Base-by-base conservation (phyloP, 2,888 invertebrate genomes). In the Drosophila imparisetae region DNA sequence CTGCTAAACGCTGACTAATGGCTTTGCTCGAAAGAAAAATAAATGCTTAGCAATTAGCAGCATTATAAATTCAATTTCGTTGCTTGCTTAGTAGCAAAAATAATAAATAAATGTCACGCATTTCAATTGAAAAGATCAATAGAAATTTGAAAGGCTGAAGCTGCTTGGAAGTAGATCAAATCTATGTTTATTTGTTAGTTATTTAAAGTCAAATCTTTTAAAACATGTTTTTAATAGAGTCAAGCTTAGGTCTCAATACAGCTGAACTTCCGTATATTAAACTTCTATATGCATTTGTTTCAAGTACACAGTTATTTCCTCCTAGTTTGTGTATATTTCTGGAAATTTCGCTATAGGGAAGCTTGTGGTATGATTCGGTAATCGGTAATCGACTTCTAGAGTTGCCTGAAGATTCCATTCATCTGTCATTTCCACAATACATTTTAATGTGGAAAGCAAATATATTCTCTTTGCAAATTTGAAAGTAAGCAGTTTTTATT, bases 31-130 rank as follows among this genome's bases (percentile, higher is more conserved):
- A 36, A 48, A 13, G 60, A 54, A 66, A 36, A 67, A 40, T 24
- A 69, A 80, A 77, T 78, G 62, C 27, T 49, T 69, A n/a, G 27
- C 49, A 80, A 82, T 82, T 82, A 86, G 69, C 72, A 61, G 30
- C 65, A 38, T 58, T 66, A 32, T 53, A 32, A 57, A 38, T 40
- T 57, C 15, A 24, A 55, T 49, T 49, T 52, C 55, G 36, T 36
- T 40, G 32, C 6, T n/a, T 24, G 10, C 27, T 21, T 27, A 50
- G 34, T 15, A 27, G 15, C 8, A 30, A n/a, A 6, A n/a, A 27
- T 21, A 62, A 53, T 61, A 54, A 63, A 70, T 72, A 70, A 71
- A 82, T 78, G 36, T 71, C 66, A 60, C 52, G 50, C 21, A 27
- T 65, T 42, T 62, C 11, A 29, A 60, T 50, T 72, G 24, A 60